Base-by-base conservation (phyloP, 2,888 invertebrate genomes). In the Diarsia brunnea region DNA sequence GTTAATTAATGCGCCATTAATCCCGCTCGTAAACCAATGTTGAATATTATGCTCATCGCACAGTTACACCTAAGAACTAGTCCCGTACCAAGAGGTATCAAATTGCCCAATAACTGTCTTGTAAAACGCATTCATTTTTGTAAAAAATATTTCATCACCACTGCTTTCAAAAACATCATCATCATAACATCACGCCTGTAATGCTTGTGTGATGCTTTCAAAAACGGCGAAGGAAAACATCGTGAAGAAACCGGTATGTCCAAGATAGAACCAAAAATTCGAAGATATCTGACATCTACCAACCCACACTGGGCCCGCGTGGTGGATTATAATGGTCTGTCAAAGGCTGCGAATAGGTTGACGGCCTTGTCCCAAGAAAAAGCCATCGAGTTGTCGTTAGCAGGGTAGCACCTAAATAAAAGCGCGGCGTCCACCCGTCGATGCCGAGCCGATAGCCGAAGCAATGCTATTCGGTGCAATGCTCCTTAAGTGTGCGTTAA, bases 1-100 rank as follows among this genome's bases (percentile, higher is more conserved):
- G 60, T 77, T 19, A 66, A 78, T 43, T 53, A 82, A 82, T 76
- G 82, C 65, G 51, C 38, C 51, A 66, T 82, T 78, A 78, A 61
- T 60, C 61, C 66, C 27, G 45, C 19, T 43, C 51, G 38, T 66
- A 77, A 81, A 49, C 19, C 43, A 21, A 12, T 65, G 11, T 38
- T 51, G 31, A 58, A 49, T 58, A 31, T 68, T 47, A 31, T 58
- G 16, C 1, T 27, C 27, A 27, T 19, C 58, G 58, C 16, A 27
- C 16, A 58, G 16, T 27, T 27, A 19, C 27, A 27, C 27, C 27
- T 11, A n/a, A 55, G 24, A 55, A 24, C 24, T 55, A 24, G 24
- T 24, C 16, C 14, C 55, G 24, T 55, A 55, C 55, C 55, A 55
- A 3, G 31, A 31, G 31, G 31, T 31, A n/a, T n/a, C n/a, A n/a